These are phyloP conservation scores for Palaemon carinicauda DNA, from an alignment of 1,140 invertebrate species.

Conservation along the genomic window DNA sequence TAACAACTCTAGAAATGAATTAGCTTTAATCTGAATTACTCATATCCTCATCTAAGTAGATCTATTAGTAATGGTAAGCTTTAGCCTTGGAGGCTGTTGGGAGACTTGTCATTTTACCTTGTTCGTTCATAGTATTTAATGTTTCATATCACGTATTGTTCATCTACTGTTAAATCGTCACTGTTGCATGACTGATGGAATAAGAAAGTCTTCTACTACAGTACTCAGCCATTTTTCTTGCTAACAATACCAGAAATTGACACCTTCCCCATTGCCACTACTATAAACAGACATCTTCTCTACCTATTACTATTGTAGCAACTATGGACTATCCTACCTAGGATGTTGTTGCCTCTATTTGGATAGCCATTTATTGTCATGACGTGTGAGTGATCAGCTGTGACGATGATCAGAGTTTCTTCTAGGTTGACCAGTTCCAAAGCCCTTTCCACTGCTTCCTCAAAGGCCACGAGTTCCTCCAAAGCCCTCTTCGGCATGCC, in stretches of 20 bases:
- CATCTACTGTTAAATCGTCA: too few relatives aligned
- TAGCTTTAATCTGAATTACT: too few relatives aligned
- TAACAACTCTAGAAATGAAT: too few relatives aligned
- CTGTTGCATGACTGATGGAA: too few relatives aligned
- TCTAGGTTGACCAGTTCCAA: slow-evolving; percentile 69
- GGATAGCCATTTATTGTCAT: slow-evolving; percentile 79
- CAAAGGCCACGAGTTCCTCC: slow-evolving; percentile 79
- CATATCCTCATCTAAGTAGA: too few relatives aligned
- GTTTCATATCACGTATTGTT: too few relatives aligned
- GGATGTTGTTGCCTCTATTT: slow-evolving; percentile 74
- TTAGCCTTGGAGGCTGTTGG: too few relatives aligned
- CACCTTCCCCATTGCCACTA: too few relatives aligned
- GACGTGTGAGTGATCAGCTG: slow-evolving; percentile 77
- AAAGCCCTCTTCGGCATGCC: slow-evolving; percentile 81
- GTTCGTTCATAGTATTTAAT: too few relatives aligned
- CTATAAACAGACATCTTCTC: too few relatives aligned
- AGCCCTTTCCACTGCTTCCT: slow-evolving; percentile 65
- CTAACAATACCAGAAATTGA: not conserved
- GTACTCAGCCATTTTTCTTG: not conserved
- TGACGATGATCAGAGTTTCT: slow-evolving; percentile 76
- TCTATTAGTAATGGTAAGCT: too few relatives aligned
- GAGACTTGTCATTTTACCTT: too few relatives aligned
- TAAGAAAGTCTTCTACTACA: not conserved
- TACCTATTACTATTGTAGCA: not conserved
- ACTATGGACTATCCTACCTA: not conserved